These are phyloP conservation scores for Calameuta filiformis DNA, from an alignment of 2,888 invertebrate genomes.

Conservation along the genomic window DNA sequence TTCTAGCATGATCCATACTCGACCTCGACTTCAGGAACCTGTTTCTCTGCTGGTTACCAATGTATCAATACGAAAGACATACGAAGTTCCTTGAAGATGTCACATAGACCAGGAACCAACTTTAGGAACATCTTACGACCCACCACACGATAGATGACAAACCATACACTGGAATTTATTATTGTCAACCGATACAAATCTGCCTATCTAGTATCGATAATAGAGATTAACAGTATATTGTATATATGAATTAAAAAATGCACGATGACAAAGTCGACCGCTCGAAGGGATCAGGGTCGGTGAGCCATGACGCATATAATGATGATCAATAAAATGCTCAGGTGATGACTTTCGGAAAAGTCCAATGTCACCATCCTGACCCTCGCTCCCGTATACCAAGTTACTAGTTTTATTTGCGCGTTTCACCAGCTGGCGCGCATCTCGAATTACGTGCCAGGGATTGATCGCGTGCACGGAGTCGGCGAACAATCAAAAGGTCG, in stretches of 20 bases:
- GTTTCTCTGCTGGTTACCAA: constrained; percentile 5
- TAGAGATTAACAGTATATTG: neutral
- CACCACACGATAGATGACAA: neutral
- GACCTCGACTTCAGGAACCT: constrained; percentile 22
- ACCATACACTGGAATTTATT: neutral
- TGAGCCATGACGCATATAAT: neutral
- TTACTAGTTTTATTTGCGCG: neutral
- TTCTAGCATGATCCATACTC: constrained; percentile 25
- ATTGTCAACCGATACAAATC: neutral
- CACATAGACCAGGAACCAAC: neutral
- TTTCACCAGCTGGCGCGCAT: neutral
- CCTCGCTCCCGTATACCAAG: neutral
- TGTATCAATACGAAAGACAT: neutral
- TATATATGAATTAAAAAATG: neutral
- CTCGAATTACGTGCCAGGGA: neutral
- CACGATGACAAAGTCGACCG: neutral
- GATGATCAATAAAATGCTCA: neutral
- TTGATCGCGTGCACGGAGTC: neutral
- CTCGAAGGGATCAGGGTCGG: neutral
- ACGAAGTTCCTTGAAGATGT: neutral
- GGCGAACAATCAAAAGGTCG: neutral
- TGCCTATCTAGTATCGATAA: neutral
- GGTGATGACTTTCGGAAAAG: neutral
- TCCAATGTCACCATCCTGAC: neutral
- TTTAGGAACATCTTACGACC: neutral